These are phyloP conservation scores for Opisthocomus hoazin DNA, from an alignment of 2,113 vertebrate genomes.

Conservation along the genomic window DNA sequence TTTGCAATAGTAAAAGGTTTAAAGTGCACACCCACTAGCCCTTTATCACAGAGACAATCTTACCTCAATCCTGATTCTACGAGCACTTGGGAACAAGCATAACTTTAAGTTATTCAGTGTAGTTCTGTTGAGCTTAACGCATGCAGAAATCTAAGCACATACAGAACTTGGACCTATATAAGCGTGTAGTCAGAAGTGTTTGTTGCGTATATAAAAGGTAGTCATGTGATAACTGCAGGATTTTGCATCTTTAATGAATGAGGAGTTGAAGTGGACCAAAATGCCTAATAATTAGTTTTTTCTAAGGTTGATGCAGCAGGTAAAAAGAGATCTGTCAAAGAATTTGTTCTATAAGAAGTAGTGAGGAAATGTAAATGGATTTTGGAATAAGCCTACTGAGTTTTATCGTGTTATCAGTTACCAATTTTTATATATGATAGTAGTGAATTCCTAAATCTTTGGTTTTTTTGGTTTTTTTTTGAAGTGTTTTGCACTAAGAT, in stretches of 20 bases:
- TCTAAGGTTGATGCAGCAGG: not conserved
- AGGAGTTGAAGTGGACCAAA: not conserved
- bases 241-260: not conserved
- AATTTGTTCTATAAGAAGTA: not conserved
- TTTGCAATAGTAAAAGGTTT: not conserved
- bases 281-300: not conserved
- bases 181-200: not conserved
- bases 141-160: not conserved
- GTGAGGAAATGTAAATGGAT: not conserved
- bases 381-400: not conserved
- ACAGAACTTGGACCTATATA: not conserved
- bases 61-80: not conserved
- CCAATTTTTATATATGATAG: not conserved
- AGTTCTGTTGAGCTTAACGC: not conserved
- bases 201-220: not conserved
- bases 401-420: not conserved
- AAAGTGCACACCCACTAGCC: not conserved
- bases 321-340: not conserved
- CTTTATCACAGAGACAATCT: slow-evolving; percentile 1
- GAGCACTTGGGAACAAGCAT: not conserved
- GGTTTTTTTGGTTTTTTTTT: fast-evolving
- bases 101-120: not conserved
- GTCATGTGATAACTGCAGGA: not conserved
- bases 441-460: not conserved
- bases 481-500: not conserved